Percentiles rank a stretch among this genome's conserved stretches.
These are phyloP conservation scores for Parauchenoglanis punctatus DNA, from an alignment of 2,797 vertebrate genomes.

Conservation along the genomic window DNA sequence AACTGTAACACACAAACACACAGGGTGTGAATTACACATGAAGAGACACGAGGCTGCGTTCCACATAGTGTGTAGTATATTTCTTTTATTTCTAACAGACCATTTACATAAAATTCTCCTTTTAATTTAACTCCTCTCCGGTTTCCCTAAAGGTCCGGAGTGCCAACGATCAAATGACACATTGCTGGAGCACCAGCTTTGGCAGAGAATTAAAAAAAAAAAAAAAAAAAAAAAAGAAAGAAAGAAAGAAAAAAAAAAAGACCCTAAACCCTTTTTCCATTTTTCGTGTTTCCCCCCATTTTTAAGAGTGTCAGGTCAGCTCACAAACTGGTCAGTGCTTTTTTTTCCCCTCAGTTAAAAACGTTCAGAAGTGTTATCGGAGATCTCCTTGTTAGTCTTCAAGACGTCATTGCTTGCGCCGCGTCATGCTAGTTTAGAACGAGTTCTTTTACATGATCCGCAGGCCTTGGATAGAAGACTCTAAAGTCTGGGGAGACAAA, in stretches of 20 bases:
- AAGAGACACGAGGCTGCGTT: conserved; percentile 46
- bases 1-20: not conserved
- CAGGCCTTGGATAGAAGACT: conserved; percentile 96
- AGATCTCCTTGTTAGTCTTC: conserved; percentile 65
- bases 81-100: conserved; percentile 88
- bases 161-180: conserved; percentile 69
- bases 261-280: conserved; percentile 57
- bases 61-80: conserved; percentile 78
- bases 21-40: conserved; percentile 42
- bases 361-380: conserved; percentile 61
- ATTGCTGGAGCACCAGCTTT: conserved; percentile 86
- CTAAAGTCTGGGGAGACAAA: conserved; percentile 85
- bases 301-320: conserved; percentile 81
- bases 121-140: conserved; percentile 83
- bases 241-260: conserved; percentile 58
- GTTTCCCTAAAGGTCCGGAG: conserved; percentile 59
- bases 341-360: conserved; percentile 54
- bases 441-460: conserved; percentile 91
- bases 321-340: conserved; percentile 72
- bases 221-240: conserved; percentile 65
- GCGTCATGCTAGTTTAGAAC: conserved; percentile 71
- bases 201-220: conserved; percentile 83
- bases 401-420: conserved; percentile 50
- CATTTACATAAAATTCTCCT: conserved; percentile 90
- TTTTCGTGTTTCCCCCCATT: conserved; percentile 37